Evolutionary conservation across 2,113 vertebrate genomes (phyloP).

Genomic region (Ptyas mucosa): DNA sequence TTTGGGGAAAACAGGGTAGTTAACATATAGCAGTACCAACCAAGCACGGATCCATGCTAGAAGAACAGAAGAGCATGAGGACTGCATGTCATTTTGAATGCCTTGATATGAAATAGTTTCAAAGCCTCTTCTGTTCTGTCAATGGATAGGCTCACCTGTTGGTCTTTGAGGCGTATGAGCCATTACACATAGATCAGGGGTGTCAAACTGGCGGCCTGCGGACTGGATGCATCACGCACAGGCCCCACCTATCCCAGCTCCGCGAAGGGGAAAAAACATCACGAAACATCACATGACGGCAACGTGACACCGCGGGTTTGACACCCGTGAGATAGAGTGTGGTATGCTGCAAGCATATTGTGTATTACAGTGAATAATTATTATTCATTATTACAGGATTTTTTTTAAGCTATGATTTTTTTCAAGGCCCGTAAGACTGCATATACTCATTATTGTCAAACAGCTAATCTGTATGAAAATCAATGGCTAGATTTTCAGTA

Average conservation of each 20-base stretch:
- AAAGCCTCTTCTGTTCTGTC: not conserved
- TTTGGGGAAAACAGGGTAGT: not conserved
- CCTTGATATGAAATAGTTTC: not conserved
- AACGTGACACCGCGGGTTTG: no score
- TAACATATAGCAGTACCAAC: not conserved
- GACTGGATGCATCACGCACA: no score
- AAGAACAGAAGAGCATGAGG: not conserved
- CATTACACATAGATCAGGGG: not conserved
- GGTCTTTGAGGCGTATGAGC: not conserved
- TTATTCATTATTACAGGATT: not conserved
- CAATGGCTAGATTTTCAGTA: not conserved
- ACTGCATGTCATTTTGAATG: not conserved
- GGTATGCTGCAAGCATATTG: not conserved
- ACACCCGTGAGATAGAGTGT: no score
- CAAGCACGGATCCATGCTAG: not conserved
- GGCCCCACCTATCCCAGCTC: no score
- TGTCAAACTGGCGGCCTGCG: no score
- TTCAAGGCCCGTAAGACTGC: not conserved
- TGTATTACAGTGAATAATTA: not conserved
- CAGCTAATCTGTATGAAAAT: not conserved
- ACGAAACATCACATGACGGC: no score
- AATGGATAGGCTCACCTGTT: not conserved
- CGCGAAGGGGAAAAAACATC: no score
- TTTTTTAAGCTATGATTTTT: not conserved
- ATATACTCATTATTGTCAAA: not conserved